Evolutionary conservation across 2,797 vertebrate species (phyloP), one percentile per base, ranked within the genome.

Genomic region (Dryobates pubescens): DNA sequence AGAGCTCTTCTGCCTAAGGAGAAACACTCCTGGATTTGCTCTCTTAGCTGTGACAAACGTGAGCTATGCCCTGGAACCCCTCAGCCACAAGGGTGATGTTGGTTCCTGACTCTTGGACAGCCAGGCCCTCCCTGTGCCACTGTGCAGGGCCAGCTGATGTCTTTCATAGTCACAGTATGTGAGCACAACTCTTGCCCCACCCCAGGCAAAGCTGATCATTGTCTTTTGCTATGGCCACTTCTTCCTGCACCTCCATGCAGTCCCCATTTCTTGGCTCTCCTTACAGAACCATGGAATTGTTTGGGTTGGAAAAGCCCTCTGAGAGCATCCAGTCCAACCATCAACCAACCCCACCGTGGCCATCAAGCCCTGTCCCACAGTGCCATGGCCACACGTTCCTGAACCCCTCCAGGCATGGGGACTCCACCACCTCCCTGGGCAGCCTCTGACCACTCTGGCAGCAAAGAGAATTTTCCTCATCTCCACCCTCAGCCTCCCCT

Each of bases 151-250:
- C 41, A 24, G 54, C 34, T 3, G 0, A 3, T 6, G 17, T 14
- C 26, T 43, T 72, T 34, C 2, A 0, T 23, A 13, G 32, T 23
- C 14, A 0, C 10, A 6, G 43, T 47, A 5, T n/a, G 10, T 13
- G 5, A 29, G 17, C 47, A 16, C 20, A 51, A 56, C 32, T 76
- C 36, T 85, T 58, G 20, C 2, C 1, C 13, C 19, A 3, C 32
- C 4, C 8, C 7, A 32, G 32, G 32, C 43, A 88, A 86, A 86
- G 24, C 34, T 7, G 17, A 23, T 26, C 1, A 1, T 6, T 29
- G 20, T 56, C 3, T 72, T 83, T 43, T 57, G 17, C 9, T 49
- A 0, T 32, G 34, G 30, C 27, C 27, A 5, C 20, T 76, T 59
- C 72, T 82, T 86, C 56, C 56, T 79, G 65, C 73, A 77, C 13